Evolutionary conservation across 2,113 vertebrate genomes (phyloP), one percentile per base, ranked within the genome.

Genomic region (Anser brachyrhynchus): DNA sequence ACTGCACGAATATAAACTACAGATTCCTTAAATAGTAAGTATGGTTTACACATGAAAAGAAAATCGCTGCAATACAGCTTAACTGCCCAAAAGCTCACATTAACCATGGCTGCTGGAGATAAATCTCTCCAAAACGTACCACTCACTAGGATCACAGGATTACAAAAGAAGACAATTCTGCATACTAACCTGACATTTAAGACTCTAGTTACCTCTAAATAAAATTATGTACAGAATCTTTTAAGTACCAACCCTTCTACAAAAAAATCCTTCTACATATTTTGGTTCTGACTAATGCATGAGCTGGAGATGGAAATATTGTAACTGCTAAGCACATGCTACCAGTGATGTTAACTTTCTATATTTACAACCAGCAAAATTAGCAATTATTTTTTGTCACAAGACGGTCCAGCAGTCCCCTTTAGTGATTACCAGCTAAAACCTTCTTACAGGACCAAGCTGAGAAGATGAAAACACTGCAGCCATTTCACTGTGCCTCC

Each of bases 71-170:
- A 89, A 91, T 73, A 41, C 78, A 84, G 83, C 76, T 84, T 14
- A 81, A 39, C 58, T 49, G 74, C 33, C 33, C 70, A 29, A 91
- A 92, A 89, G 35, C 57, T 84, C 74, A 16, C 35, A 79, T 57
- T 81, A 65, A 82, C 13, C 29, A 10, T 33, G 88, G 14, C 57
- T 91, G 78, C 86, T 70, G 81, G 11, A 91, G 74, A 82, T 70
- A 73, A 94, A 76, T 25, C 86, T 84, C 74, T 62, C 71, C 93
- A 78, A 72, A 93, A 84, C 73, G 46, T 4, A 69, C 5, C 54
- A n/a, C 77, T 90, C 51, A 89, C 78, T 66, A 79, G 80, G 70
- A 94, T 73, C 89, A 92, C 35, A 29, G 89, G 90, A 84, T 93
- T 87, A 90, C 77, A 33, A 74, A 59, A 41, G 83, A 89, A 75